Conservation (phyloP, 2,797 vertebrate species). For the Pangasius mekongensis region DNA sequence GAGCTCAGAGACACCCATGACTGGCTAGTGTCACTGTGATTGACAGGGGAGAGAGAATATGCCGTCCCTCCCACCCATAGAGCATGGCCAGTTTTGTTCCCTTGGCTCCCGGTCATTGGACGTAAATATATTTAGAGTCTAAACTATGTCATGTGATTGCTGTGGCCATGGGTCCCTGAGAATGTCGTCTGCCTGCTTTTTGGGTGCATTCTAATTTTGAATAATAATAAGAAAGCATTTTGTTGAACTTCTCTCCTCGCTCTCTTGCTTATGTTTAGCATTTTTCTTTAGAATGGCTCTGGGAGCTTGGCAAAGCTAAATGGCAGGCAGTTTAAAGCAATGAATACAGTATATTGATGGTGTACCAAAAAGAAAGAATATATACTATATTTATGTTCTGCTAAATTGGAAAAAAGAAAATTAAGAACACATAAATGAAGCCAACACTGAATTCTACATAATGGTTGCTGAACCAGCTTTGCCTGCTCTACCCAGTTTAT, state of each 20-base stretch:
- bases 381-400: not conserved
- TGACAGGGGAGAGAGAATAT: not conserved
- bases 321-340: slow-evolving; percentile 1
- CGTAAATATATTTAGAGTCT: not conserved
- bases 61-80: not conserved
- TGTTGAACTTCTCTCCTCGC: not conserved
- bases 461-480: slow-evolving; percentile 1
- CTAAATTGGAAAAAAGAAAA: slow-evolving; percentile 33
- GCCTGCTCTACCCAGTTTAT: slow-evolving; percentile 7
- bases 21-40: not conserved
- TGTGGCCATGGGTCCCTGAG: not conserved
- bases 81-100: not conserved
- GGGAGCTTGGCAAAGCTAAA: not conserved
- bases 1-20: not conserved
- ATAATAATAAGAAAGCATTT: not conserved
- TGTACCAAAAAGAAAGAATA: not conserved
- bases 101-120: not conserved
- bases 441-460: not conserved
- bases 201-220: not conserved
- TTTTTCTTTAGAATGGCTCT: not conserved
- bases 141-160: not conserved
- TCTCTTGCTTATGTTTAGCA: not conserved
- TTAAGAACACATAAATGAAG: slow-evolving; percentile 49
- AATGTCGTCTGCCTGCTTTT: not conserved
- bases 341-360: not conserved